Base-by-base conservation (phyloP, 2,888 invertebrate species). In the Nymphalis c-album region DNA sequence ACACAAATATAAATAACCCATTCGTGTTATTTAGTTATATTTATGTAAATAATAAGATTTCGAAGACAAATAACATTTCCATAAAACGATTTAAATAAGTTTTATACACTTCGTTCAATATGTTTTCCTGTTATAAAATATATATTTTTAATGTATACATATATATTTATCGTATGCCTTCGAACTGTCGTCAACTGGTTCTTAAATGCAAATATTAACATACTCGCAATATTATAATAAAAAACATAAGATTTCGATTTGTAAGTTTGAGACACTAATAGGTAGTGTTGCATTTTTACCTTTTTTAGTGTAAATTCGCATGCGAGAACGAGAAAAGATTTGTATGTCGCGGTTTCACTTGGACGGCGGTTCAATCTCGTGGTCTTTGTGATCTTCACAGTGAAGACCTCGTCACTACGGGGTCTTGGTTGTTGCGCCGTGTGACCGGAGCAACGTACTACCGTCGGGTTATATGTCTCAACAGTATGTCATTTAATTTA, bases 401-500 rank as follows among this genome's bases (percentile, higher is more conserved):
- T 69, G 97, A 97, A 85, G 97, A 97, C 82, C 95, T 95, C 63
- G 94, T 95, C 75, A 94, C 96, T n/a, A 93, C 95, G 60, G 96
- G 97, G 67, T 96, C 96, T 1, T 95, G 95, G 86, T 91, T 95
- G 60, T 85, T 97, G 68, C 85, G 93, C 45, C 83, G 93, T 48
- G 89, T 92, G 40, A 83, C 93, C 0, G 93, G 93, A 45, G 95
- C 95, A 10, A 93, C 94, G 50, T 97, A 97, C 84, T 96, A 95
- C 80, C 95, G 97, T 76, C 94, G 96, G 74, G 96, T 97, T 59
- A 95, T 95, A 71, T 98, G 97, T 81, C 93, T 97, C 46, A 96
- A 97, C 83, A 94, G 97, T 97, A 88, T 93, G 94, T 87, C 17
- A 57, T 16, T 26, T 4, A 13, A 40, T 40, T 13, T 40, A 40